Evolutionary conservation across 35 echinoderm and acorn worm species (phyloP), one percentile per base, ranked within the genome.

Genomic region (Diadema setosum): DNA sequence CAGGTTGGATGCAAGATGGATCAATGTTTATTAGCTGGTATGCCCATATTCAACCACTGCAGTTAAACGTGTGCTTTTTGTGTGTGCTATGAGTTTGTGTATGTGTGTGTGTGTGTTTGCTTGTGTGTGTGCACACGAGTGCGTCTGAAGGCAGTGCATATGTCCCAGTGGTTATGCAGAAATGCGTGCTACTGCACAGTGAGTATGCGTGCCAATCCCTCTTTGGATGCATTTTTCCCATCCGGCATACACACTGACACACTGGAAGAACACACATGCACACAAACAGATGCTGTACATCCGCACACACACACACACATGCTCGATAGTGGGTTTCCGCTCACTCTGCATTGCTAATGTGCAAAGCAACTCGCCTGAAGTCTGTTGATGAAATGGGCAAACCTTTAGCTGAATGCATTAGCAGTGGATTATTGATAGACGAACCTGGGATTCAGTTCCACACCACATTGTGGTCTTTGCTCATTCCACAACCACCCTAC

Each of bases 21-120:
- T 67, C 63, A 67, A 67, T 67, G 63, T 67, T 67, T 67, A 67
- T 67, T 67, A n/a, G n/a, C n/a, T n/a, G n/a, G n/a, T n/a, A n/a
- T n/a, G n/a, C n/a, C n/a, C n/a, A n/a, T n/a, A n/a, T n/a, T n/a
- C n/a, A n/a, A n/a, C n/a, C n/a, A n/a, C n/a, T n/a, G n/a, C n/a
- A n/a, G n/a, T n/a, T n/a, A 67, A 67, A 34, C 63, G 37, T 67
- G 63, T 34, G 16, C 30, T 32, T 67, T 29, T 16, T 15, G 63
- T 32, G 5, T n/a, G 8, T 67, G 63, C 63, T 60, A 60, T 34
- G 63, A 3, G 30, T 67, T 6, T 26, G 21, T 67, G 26, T 32
- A 34, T 67, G 63, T 2, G 30, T 33, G 63, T 5, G 63, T 5
- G 63, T 31, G 27, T 0, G 49, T 55, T 12, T 2, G 49, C 16